These are phyloP conservation scores for Chromis chromis DNA, from an alignment of 2,797 vertebrate species.

Conservation along the genomic window DNA sequence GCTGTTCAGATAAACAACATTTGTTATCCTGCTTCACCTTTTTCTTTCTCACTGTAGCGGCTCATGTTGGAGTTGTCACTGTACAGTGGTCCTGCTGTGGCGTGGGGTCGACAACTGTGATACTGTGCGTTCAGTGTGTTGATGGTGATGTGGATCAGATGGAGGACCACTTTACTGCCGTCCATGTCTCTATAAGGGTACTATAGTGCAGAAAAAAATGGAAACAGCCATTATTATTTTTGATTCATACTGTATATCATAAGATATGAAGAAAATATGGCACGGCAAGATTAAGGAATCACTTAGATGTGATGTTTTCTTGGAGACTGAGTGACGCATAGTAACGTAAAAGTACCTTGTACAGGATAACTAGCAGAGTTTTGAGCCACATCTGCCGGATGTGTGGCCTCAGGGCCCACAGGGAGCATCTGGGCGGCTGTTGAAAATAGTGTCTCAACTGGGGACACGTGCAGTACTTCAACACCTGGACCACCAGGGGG, in stretches of 20 bases:
- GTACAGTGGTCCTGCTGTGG: conserved; percentile 95
- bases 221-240: too few relatives aligned
- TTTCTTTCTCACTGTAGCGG: conserved; percentile 98
- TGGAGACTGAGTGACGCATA: neutral
- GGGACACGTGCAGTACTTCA: conserved; percentile 97
- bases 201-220: conserved; percentile 75
- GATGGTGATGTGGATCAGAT: conserved; percentile 98
- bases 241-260: too few relatives aligned
- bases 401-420: conserved; percentile 96
- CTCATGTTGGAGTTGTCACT: conserved; percentile 99
- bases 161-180: conserved; percentile 95
- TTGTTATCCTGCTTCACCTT: conserved; percentile 84
- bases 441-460: conserved; percentile 98
- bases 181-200: conserved; percentile 99
- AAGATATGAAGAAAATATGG: neutral
- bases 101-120: conserved; percentile 98
- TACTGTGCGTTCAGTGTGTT: conserved; percentile 99
- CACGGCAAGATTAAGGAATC: neutral
- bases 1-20: conserved; percentile 8
- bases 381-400: conserved; percentile 99
- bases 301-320: too few relatives aligned
- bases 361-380: conserved; percentile 96
- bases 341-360: conserved; percentile 87
- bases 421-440: conserved; percentile 96
- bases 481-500: conserved; percentile 96